Conservation (phyloP, 2,113 vertebrate species). For the Hucho hucho region DNA sequence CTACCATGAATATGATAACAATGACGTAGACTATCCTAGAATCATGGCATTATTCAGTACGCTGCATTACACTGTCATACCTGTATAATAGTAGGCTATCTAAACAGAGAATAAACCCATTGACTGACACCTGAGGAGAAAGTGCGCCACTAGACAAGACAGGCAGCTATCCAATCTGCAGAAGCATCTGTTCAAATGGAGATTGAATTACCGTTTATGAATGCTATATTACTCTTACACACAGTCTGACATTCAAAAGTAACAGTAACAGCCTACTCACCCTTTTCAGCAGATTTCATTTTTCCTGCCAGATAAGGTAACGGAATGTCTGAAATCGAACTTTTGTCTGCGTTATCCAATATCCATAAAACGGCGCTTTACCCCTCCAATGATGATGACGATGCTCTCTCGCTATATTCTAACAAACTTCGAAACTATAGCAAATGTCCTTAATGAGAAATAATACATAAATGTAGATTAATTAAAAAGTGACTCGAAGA, state of each 20-base stretch:
- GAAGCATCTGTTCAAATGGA: neutral
- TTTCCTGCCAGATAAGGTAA: slow-evolving; percentile 15
- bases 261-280: slow-evolving; percentile 47
- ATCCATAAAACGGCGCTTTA: slow-evolving; percentile 58
- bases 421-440: neutral
- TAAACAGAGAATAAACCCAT: neutral
- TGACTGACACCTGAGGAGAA: neutral
- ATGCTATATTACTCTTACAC: neutral
- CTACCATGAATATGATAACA: too few relatives aligned
- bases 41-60: neutral
- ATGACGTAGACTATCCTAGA: too few relatives aligned
- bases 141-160: slow-evolving; percentile 13
- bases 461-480: neutral
- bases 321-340: slow-evolving; percentile 45
- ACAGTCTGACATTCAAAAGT: neutral
- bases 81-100: neutral
- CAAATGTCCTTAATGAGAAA: neutral
- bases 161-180: slow-evolving; percentile 30
- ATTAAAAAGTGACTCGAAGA: neutral
- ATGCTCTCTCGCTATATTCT: neutral
- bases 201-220: neutral
- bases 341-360: slow-evolving; percentile 20
- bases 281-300: slow-evolving; percentile 77
- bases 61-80: neutral
- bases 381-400: slow-evolving; percentile 35